phyloP scores from a whole-genome alignment of 2,888 invertebrate genomes.

The Eutolmus rufibarbis region DNA sequence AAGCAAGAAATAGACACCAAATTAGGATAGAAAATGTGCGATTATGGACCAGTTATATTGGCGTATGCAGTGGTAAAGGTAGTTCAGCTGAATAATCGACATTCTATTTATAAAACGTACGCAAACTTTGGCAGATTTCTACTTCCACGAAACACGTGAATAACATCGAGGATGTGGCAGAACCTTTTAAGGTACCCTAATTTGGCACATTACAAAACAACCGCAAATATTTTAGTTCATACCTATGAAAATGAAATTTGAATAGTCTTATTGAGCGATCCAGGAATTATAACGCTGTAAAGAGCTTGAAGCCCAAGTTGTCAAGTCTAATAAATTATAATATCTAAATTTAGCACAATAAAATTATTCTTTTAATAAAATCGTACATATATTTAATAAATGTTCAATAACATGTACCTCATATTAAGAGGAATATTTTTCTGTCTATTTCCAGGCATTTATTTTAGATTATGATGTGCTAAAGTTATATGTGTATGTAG shows the following conservation, averaged over 20 bases:
- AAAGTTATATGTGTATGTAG: too few relatives aligned
- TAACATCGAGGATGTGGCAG: not conserved
- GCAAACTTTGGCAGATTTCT: not conserved
- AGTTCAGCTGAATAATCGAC: not conserved
- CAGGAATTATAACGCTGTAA: not conserved
- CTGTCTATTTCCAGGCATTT: too few relatives aligned
- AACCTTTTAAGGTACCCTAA: not conserved
- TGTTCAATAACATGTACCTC: too few relatives aligned
- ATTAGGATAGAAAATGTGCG: not conserved
- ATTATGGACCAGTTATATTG: not conserved
- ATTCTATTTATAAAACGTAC: not conserved
- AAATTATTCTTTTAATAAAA: not conserved
- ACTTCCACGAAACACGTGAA: not conserved
- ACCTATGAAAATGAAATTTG: not conserved
- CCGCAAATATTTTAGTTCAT: not conserved
- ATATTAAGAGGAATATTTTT: too few relatives aligned
- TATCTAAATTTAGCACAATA: not conserved
- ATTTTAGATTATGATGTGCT: too few relatives aligned
- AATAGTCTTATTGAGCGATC: not conserved
- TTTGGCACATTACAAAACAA: not conserved
- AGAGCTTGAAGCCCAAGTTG: not conserved
- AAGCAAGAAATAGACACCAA: conserved; percentile 1
- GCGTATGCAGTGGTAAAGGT: not conserved
- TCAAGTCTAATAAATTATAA: not conserved
- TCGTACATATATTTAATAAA: too few relatives aligned